These are phyloP conservation scores for Ephialtes manifestator DNA, from an alignment of 2,888 invertebrate species.

Conservation along the genomic window DNA sequence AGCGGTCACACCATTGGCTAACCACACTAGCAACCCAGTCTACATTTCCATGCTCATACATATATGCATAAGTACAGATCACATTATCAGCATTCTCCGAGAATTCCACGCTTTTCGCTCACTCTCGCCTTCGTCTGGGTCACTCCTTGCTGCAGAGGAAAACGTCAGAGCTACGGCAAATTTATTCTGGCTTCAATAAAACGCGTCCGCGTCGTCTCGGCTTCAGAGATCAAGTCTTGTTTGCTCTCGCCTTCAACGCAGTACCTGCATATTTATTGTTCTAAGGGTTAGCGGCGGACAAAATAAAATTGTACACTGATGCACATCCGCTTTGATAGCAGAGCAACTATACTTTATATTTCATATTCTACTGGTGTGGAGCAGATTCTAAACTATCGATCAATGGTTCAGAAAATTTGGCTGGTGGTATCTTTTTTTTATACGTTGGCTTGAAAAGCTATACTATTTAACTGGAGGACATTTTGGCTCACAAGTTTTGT, in stretches of 20 bases:
- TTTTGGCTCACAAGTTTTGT: too few relatives aligned
- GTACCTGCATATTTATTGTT: slow-evolving; percentile 34
- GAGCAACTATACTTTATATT: not conserved
- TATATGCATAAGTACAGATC: slow-evolving; percentile 63
- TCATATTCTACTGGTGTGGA: not conserved
- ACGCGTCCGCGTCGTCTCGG: slow-evolving; percentile 12
- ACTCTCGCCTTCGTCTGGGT: slow-evolving; percentile 34
- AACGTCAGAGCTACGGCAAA: slow-evolving; percentile 32
- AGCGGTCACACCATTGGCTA: slow-evolving; percentile 18
- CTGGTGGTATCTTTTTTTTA: not conserved
- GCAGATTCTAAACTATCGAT: not conserved
- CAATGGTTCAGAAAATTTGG: not conserved
- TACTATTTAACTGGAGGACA: too few relatives aligned
- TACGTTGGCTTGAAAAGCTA: too few relatives aligned
- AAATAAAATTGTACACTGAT: slow-evolving; percentile 27
- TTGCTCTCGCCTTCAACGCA: slow-evolving; percentile 32
- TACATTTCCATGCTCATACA: slow-evolving; percentile 64
- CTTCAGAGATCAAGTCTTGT: slow-evolving; percentile 15
- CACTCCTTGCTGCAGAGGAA: slow-evolving; percentile 33
- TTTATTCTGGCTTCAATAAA: slow-evolving; percentile 57
- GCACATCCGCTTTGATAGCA: not conserved
- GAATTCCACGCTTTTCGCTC: slow-evolving; percentile 41
- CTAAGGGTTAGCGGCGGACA: not conserved
- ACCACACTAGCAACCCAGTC: slow-evolving; percentile 31
- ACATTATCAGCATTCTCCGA: slow-evolving; percentile 60